Evolutionary conservation across 2,113 vertebrate genomes (phyloP).

Genomic region (Labeo rohita): DNA sequence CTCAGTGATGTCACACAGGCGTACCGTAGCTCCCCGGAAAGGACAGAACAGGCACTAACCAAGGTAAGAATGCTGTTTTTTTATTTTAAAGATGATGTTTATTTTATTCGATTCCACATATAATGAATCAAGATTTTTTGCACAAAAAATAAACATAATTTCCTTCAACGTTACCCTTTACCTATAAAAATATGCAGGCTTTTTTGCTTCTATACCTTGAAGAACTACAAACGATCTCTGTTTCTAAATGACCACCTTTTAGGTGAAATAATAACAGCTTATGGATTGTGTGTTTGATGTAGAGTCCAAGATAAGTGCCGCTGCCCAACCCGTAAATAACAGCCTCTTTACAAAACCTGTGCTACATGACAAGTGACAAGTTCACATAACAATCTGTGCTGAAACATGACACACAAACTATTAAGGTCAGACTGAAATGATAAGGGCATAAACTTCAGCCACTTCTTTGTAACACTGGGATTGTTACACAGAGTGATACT

Average conservation of each 20-base stretch:
- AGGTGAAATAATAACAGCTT: neutral
- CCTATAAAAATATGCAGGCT: neutral
- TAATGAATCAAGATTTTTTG: neutral
- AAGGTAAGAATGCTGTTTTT: constrained; percentile 75
- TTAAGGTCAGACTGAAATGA: too few relatives aligned
- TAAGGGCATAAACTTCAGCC: too few relatives aligned
- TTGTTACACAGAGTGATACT: too few relatives aligned
- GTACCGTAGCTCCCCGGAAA: constrained; percentile 85
- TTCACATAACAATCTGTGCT: too few relatives aligned
- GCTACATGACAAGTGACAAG: too few relatives aligned
- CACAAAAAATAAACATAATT: neutral
- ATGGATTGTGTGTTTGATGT: neutral
- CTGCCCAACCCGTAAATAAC: neutral
- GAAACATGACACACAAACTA: too few relatives aligned
- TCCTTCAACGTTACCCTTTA: neutral
- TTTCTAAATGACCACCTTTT: neutral
- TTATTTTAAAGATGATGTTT: neutral
- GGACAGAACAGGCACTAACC: constrained; percentile 85
- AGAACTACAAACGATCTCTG: neutral
- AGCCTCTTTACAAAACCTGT: neutral
- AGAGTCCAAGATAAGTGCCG: neutral
- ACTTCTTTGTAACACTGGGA: too few relatives aligned
- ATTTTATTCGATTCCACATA: neutral
- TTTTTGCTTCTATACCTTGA: neutral
- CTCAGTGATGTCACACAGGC: constrained; percentile 88